phyloP scores from a whole-genome alignment of 2,113 vertebrate species.

The Trochalopteron elliotii region DNA sequence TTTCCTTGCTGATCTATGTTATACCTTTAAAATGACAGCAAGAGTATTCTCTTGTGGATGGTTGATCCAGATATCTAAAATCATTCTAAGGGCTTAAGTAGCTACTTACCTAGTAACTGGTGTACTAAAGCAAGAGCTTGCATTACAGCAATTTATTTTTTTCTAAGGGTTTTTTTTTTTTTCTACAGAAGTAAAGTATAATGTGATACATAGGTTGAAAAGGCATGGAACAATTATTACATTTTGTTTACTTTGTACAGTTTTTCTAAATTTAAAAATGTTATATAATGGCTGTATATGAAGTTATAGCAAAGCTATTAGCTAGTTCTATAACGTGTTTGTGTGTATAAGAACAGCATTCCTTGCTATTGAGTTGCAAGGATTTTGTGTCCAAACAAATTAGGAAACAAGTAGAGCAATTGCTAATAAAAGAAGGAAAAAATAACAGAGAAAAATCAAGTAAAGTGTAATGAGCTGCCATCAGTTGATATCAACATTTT shows the following conservation, averaged over 20 bases:
- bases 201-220: neutral
- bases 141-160: neutral
- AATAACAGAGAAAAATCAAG: neutral
- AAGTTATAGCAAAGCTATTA: neutral
- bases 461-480: neutral
- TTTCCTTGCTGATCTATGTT: neutral
- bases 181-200: neutral
- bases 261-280: neutral
- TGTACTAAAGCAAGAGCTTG: neutral
- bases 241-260: neutral
- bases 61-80: neutral
- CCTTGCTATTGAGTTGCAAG: neutral
- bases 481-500: neutral
- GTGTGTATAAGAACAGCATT: neutral
- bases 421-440: neutral
- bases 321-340: neutral
- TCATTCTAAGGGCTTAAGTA: neutral
- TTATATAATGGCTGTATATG: neutral
- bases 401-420: neutral
- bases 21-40: neutral
- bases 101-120: neutral
- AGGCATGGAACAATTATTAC: neutral
- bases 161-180: neutral
- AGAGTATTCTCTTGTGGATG: neutral
- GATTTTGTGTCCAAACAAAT: neutral